phyloP scores from a whole-genome alignment of 2,113 vertebrate species.

The Numenius arquata region DNA sequence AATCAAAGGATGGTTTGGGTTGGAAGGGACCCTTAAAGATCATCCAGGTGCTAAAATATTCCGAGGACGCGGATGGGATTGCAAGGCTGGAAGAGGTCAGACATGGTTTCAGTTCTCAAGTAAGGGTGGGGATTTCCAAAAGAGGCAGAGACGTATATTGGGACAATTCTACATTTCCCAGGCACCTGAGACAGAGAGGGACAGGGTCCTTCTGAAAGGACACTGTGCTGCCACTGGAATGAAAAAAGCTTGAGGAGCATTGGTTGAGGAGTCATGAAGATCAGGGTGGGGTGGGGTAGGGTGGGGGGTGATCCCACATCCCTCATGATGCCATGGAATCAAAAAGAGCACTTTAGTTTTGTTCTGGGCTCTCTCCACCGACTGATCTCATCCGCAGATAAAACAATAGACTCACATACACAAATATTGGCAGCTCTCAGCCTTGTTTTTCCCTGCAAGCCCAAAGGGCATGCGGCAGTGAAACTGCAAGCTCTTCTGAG shows the following conservation, averaged over 20 bases:
- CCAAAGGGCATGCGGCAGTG: slow-evolving; percentile 10
- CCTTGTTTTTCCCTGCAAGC: slow-evolving; percentile 13
- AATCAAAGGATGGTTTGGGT: not conserved
- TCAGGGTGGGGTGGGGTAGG: not conserved
- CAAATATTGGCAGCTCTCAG: not conserved
- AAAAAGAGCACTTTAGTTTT: not conserved
- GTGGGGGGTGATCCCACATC: not conserved
- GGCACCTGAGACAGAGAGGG: not conserved
- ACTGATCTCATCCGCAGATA: not conserved
- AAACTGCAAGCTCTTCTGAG: slow-evolving; percentile 33
- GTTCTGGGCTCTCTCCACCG: not conserved
- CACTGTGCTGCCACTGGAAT: not conserved
- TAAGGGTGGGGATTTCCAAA: not conserved
- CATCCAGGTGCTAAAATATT: not conserved
- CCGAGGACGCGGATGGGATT: not conserved
- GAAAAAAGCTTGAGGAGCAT: not conserved
- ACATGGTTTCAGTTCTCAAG: not conserved
- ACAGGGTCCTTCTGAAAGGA: not conserved
- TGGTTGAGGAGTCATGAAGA: not conserved
- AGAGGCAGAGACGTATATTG: fast-evolving
- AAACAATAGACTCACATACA: not conserved
- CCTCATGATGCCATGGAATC: not conserved
- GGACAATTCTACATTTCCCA: not conserved
- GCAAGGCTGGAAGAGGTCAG: not conserved
- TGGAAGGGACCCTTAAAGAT: not conserved